Base-by-base conservation (phyloP, 2,888 invertebrate genomes). In the Noctuana brunneofusca region DNA sequence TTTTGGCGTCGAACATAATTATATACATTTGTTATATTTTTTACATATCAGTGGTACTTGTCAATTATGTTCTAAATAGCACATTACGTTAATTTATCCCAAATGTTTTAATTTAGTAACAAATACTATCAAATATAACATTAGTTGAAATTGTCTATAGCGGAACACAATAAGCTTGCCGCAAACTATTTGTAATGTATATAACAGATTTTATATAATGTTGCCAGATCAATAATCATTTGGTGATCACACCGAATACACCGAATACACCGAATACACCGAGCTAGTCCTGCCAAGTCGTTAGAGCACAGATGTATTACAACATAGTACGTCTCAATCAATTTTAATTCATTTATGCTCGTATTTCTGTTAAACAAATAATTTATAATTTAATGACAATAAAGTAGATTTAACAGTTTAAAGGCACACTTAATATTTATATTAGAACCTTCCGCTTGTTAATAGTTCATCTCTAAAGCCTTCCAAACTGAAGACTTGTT, bases 151-250 rank as follows among this genome's bases (percentile, higher is more conserved):
- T 30, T 30, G 1, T 30, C 6, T 30, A 30, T n/a, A 38, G 18
- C 43, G 12, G 46, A 46, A 48, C 11, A 18, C 22, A 22, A 48
- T 43, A 48, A 48, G 22, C 48, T 48, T 48, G 22, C 1, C 12
- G 48, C 48, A 18, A 2, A 48, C 22, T 22, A 20, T 12, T 12
- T 38, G n/a, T 48, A 18, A 41, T 6, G 22, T 14, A 18, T 22
- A 32, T 18, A 32, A 35, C 58, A 58, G 58, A 58, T 50, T 58
- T 27, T 58, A 58, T 50, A 48, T n/a, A 27, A 43, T 18, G 56
- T 56, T 56, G 49, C 58, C 58, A 52, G 58, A 58, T 58, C 5
- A 12, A 35, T 56, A 30, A 57, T 22, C 18, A 52, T 59, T 14
- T 41, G 27, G 20, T 41, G 41, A 58, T 59, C 27, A 43, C 52